These are phyloP conservation scores for Bugulina stolonifera DNA, from an alignment of 2,888 invertebrate genomes.

Conservation along the genomic window DNA sequence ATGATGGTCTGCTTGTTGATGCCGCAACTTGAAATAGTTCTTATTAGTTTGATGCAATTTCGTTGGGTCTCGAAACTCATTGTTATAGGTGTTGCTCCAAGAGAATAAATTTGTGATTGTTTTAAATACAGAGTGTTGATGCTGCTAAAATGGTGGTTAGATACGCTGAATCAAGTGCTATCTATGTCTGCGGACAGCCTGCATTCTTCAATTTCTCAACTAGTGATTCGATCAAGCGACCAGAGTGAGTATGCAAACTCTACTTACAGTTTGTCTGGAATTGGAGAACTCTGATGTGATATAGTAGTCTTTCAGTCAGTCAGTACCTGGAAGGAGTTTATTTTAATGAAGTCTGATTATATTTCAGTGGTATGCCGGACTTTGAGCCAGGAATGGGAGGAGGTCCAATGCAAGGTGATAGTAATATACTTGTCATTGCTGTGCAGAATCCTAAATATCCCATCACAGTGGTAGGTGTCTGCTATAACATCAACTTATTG, in stretches of 20 bases:
- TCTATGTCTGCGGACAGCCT: conserved; percentile 52
- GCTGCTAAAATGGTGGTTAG: conserved; percentile 39
- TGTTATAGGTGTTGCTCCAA: no score
- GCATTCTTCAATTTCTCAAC: conserved; percentile 55
- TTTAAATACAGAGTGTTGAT: conserved; percentile 31
- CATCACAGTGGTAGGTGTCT: conserved; percentile 94
- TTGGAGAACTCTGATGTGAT: no score
- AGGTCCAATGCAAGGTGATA: conserved; percentile 57
- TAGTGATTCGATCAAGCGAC: conserved; percentile 50
- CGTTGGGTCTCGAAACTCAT: no score
- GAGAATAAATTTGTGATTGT: no score
- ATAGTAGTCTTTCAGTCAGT: no score
- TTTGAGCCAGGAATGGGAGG: conserved; percentile 3
- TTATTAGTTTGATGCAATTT: no score
- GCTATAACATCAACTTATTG: no score
- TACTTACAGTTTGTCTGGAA: no score
- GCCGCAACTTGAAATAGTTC: no score
- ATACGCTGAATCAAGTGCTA: conserved; percentile 36
- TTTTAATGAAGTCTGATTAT: no score
- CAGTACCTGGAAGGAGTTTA: no score
- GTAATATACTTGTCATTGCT: conserved; percentile 93
- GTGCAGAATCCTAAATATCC: conserved; percentile 97
- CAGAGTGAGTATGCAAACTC: conserved; percentile 33
- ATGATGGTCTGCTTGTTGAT: no score
- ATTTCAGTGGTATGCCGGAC: conserved; percentile 14